Percentiles rank a stretch among this genome's conserved stretches.
These are phyloP conservation scores for Craniophora ligustri DNA, from an alignment of 2,888 invertebrate genomes.

Conservation along the genomic window DNA sequence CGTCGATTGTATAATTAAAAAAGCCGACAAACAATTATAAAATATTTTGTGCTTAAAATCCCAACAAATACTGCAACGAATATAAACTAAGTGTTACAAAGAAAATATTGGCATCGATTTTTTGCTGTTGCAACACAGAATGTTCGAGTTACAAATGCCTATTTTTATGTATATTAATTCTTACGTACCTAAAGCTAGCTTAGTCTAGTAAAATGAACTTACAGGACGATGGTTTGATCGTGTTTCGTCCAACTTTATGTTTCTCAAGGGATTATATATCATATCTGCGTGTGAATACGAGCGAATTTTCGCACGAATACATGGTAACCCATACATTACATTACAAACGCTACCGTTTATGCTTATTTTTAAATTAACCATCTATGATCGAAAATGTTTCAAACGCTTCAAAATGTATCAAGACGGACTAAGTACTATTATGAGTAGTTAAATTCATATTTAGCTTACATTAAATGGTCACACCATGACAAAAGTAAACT, in stretches of 20 bases:
- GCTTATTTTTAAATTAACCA: constrained; percentile 54
- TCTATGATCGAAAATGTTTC: constrained; percentile 41
- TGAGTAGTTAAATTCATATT: constrained; percentile 40
- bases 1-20: constrained; percentile 70
- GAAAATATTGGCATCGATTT: constrained; percentile 65
- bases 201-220: constrained; percentile 78
- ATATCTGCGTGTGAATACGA: constrained; percentile 45
- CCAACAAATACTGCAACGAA: constrained; percentile 80
- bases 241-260: constrained; percentile 51
- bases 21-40: constrained; percentile 65
- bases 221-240: constrained; percentile 55
- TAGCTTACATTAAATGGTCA: constrained; percentile 34
- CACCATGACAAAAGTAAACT: constrained; percentile 3
- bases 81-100: constrained; percentile 69
- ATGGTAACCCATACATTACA: constrained; percentile 53
- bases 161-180: constrained; percentile 69
- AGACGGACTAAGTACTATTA: constrained; percentile 54
- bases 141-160: constrained; percentile 81
- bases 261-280: constrained; percentile 50
- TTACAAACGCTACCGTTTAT: constrained; percentile 54
- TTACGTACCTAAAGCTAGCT: constrained; percentile 81
- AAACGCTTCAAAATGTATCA: constrained; percentile 49
- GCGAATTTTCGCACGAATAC: constrained; percentile 50
- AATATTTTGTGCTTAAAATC: constrained; percentile 71
- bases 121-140: constrained; percentile 75